Base-by-base conservation (phyloP, 2,113 vertebrate species). In the Trochalopteron elliotii region DNA sequence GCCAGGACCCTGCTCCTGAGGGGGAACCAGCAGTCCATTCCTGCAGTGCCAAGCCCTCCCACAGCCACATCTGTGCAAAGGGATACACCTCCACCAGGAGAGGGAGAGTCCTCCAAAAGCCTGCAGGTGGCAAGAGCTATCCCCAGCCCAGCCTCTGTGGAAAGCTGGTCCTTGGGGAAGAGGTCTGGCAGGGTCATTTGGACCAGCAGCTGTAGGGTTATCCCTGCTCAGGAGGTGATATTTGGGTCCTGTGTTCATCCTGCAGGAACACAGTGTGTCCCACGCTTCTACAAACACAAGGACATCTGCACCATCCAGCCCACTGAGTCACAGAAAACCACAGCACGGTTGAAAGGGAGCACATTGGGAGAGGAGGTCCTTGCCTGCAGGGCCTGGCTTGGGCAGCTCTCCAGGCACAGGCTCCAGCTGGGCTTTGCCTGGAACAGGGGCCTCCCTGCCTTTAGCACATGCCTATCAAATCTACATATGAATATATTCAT, bases 331-430 rank as follows among this genome's bases (percentile, higher is more conserved):
- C 20, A 14, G 40, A 35, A 59, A 74, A 31, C 33, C 4, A 13
- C 11, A n/a, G 8, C 64, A 15, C 0, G 0, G 35, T 0, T 65
- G 20, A 22, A 39, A 57, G 12, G 30, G 10, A 71, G 22, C 1
- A 0, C 21, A 18, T 14, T 30, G 0, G 3, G 28, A 57, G 35
- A 31, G 47, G 16, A 15, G 5, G 7, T 27, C 40, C 9, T 22
- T 37, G 22, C 33, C 64, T 74, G 64, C 39, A 63, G 53, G 53
- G 67, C 27, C 44, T 47, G 45, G 24, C 64, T 57, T 42, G 57
- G 77, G 20, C 60, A 78, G 10, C 4, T 35, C 50, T 79, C 33
- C 52, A n/a, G 67, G 57, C 31, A 63, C 52, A 74, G 76, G 24
- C 28, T 16, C 14, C 5, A 10, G 17, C 13, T 8, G 16, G 37